Evolutionary conservation across 2,113 vertebrate species (phyloP), one percentile per base, ranked within the genome.

Genomic region (Anarrhichthys ocellatus): DNA sequence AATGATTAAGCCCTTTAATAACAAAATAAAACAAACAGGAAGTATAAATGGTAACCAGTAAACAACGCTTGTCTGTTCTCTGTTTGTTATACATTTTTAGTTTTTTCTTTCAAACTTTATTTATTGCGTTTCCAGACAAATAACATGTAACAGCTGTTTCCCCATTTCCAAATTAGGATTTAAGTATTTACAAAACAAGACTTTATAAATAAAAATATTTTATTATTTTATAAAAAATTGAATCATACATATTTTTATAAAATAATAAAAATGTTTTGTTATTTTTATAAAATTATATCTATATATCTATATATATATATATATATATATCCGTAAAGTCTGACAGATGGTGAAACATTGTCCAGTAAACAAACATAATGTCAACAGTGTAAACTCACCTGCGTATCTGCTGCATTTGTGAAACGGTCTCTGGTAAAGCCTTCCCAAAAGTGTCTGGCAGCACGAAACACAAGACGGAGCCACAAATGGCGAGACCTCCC

Each of bases 321-420:
- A 40, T 38, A 38, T 38, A 38, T 40, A 40, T 11, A 40, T 40
- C 11, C 32, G 4, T 34, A 34, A 34, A 34, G 32, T 34, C 32
- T 2, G 9, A 15, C 42, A 65, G 17, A 24, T 9, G 15, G 10
- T 40, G 24, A 5, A 50, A 50, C 46, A 1, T 34, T 34, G 5
- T 34, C 5, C 20, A 54, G 32, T 32, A 34, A 27, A 44, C 15
- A 27, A 20, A 22, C 29, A 9, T 4, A 5, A 36, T 4, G 17
- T 42, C 38, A 18, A 67, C 27, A 9, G 4, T 34, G 0, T 29
- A 11, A 32, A 73, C 89, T 90, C 90, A 98, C 97, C 96, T 82
- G 89, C 94, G 96, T 66, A 98, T 92, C 81, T 75, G 91, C 87
- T 95, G 94, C 95, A 98, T 97, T 61, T 98, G 93, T 6, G 94